Evolutionary conservation across 2,888 invertebrate species (phyloP).

Genomic region (Athalia cordata): DNA sequence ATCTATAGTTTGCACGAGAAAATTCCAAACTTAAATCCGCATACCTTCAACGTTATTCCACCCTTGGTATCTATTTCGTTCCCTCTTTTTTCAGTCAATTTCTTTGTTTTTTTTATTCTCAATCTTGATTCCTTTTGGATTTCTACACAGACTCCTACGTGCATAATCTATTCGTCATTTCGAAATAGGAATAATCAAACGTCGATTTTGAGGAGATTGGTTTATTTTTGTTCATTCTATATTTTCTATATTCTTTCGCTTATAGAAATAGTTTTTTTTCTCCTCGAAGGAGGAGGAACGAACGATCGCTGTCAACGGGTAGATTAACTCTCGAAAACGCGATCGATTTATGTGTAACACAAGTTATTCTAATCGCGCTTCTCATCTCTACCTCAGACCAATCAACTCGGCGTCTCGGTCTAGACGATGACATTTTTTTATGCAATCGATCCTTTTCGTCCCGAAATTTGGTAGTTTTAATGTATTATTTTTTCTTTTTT

Average conservation of each 20-base stretch:
- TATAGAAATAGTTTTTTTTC: neutral
- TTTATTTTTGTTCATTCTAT: neutral
- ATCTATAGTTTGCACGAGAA: neutral
- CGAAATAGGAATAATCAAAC: neutral
- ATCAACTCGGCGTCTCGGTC: too few species aligned
- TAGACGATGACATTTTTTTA: too few species aligned
- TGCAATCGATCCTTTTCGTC: too few species aligned
- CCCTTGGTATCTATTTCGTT: neutral
- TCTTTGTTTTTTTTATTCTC: neutral
- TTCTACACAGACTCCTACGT: neutral
- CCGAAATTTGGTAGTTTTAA: too few species aligned
- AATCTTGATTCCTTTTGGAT: neutral
- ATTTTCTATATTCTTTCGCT: neutral
- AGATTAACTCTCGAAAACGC: too few species aligned
- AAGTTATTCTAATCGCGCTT: slow-evolving; percentile 27
- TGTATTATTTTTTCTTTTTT: too few species aligned
- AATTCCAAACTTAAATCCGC: slow-evolving; percentile 7
- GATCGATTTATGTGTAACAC: neutral
- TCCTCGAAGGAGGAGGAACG: neutral
- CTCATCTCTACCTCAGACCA: too few species aligned
- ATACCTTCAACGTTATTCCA: neutral
- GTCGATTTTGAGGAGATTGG: too few species aligned
- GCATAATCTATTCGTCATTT: too few species aligned
- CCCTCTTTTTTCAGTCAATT: neutral
- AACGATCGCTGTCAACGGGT: too few species aligned